Percentiles rank a stretch among this genome's conserved stretches.
Evolutionary conservation across 2,797 vertebrate species (phyloP).

Genomic region (Myotis vivesi): DNA sequence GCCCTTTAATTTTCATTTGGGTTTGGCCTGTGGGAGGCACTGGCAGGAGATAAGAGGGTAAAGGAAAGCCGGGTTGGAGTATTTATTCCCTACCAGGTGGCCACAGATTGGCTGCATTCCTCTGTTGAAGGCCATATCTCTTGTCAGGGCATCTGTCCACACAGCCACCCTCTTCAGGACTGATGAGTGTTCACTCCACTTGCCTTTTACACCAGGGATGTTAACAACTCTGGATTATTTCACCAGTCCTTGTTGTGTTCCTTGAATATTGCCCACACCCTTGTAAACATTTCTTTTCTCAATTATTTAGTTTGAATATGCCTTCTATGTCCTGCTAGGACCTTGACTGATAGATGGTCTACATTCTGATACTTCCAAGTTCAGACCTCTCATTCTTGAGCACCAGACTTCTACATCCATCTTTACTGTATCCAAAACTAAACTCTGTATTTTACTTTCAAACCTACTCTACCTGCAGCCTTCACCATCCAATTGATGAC

Average conservation of each 20-base stretch:
- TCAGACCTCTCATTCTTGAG: background rate
- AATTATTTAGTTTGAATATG: background rate
- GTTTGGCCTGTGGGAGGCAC: background rate
- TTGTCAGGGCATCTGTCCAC: fast-evolving
- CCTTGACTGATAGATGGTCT: background rate
- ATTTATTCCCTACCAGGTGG: background rate
- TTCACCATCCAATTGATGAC: background rate
- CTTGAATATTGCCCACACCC: background rate
- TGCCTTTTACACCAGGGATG: background rate
- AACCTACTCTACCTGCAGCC: background rate
- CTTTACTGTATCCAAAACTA: background rate
- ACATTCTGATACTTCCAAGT: background rate
- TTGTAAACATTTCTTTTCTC: background rate
- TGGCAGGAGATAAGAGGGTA: background rate
- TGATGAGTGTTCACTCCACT: background rate
- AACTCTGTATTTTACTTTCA: background rate
- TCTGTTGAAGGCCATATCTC: background rate
- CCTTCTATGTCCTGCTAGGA: background rate
- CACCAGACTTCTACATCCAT: background rate
- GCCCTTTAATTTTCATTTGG: background rate
- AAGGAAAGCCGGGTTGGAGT: background rate
- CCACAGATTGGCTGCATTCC: background rate
- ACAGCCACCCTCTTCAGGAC: background rate
- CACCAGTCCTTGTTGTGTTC: background rate
- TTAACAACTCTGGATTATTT: background rate